Evolutionary conservation across 1,140 invertebrate species (phyloP), one percentile per base, ranked within the genome.

Genomic region (Camponotus floridanus): DNA sequence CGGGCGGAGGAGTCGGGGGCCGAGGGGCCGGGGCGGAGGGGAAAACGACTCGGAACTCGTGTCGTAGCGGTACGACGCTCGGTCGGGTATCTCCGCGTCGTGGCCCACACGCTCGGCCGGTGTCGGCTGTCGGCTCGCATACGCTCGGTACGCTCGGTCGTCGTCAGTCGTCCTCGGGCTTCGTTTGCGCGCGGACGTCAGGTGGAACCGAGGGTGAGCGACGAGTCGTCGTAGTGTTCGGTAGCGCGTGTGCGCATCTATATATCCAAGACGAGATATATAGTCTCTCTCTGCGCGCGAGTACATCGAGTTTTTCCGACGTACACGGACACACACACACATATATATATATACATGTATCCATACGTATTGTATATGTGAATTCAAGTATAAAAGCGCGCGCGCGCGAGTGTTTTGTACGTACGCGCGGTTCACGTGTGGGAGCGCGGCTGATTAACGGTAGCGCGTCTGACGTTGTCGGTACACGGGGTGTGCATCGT

Each of bases 21-120:
- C 18, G 33, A 45, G 68, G 21, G 48, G 33, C 42, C 64, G 4
- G 71, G 3, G 31, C 8, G 76, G 67, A 51, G 67, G 67, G 80
- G 55, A 76, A 71, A 88, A 83, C 85, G 85, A 89, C 86, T 88
- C 87, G 73, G 86, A 79, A 88, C 87, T 87, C 61, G 88, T 85
- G 80, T 87, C 88, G 86, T 87, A 89, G 86, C 86, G 86, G 86
- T 89, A 78, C 76, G 90, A 90, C 86, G 86, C 65, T 91, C 90
- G 86, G 83, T 91, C 90, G 90, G 90, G 87, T 91, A 91, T 91
- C 90, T 91, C 90, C 90, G 90, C 61, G 39, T 86, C 87, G 83
- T 73, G 80, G 78, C 76, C 88, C 89, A 87, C 89, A 90, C 89
- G 88, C 88, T 90, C 89, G 89, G 89, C 81, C 86, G 76, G 86